Evolutionary conservation across 1,140 invertebrate species (phyloP).

Genomic region (Halesus radiatus): DNA sequence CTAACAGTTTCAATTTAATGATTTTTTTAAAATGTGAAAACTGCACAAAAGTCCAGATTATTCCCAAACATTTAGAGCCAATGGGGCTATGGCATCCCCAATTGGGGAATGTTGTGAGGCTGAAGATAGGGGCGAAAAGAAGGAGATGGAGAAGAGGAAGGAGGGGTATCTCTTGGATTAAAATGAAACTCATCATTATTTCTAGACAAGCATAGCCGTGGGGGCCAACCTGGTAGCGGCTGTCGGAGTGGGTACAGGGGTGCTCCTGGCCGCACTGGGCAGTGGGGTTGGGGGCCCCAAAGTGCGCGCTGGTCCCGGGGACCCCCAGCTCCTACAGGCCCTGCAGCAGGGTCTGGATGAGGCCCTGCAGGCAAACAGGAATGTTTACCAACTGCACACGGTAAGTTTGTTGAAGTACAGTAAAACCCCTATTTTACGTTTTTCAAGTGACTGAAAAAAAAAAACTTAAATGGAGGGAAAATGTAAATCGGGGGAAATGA

Average conservation of each 20-base stretch:
- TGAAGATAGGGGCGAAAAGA: too few species aligned
- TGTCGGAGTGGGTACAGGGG: conserved; percentile 53
- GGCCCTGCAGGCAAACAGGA: conserved; percentile 49
- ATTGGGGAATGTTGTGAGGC: too few species aligned
- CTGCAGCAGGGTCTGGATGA: conserved; percentile 51
- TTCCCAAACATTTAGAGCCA: too few species aligned
- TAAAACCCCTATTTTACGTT: too few species aligned
- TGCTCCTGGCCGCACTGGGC: conserved; percentile 52
- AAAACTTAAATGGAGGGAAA: too few species aligned
- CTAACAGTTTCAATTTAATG: too few species aligned
- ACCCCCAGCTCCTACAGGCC: conserved; percentile 44
- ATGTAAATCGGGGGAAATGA: too few species aligned
- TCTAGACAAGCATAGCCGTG: conserved; percentile 84
- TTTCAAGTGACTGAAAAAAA: too few species aligned
- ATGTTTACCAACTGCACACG: conserved; percentile 54
- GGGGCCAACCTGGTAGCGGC: conserved; percentile 71
- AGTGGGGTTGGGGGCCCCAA: conserved; percentile 42
- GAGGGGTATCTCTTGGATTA: neutral
- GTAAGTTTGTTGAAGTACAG: conserved; percentile 49
- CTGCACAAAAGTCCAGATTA: too few species aligned
- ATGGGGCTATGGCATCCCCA: too few species aligned
- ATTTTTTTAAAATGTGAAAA: too few species aligned
- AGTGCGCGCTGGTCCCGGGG: conserved; percentile 49
- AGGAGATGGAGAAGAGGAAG: too few species aligned
- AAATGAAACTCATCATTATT: conserved; percentile 41